These are phyloP conservation scores for Ambastaia sidthimunki DNA, from an alignment of 2,797 vertebrate genomes.

Conservation along the genomic window DNA sequence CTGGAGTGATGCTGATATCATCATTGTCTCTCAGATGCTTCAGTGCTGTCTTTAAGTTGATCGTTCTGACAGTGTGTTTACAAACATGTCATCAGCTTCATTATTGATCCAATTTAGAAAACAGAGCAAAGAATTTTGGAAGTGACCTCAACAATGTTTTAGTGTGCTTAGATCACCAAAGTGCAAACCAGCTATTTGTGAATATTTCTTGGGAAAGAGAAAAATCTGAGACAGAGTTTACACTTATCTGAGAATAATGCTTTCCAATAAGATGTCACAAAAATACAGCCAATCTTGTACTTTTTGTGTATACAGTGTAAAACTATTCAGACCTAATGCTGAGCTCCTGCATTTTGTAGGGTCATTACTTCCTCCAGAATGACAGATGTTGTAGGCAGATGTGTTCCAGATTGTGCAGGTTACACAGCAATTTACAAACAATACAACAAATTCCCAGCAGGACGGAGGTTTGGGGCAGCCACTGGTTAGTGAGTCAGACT, in stretches of 20 bases:
- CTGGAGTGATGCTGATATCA: conserved; percentile 2
- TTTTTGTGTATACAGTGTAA: not conserved
- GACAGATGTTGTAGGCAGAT: not conserved
- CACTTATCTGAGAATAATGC: not conserved
- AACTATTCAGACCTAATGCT: not conserved
- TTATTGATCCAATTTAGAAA: too few species aligned
- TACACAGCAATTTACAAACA: not conserved
- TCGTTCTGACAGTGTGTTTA: not conserved
- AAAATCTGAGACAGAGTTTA: not conserved
- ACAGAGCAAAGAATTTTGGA: too few species aligned
- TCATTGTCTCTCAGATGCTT: not conserved
- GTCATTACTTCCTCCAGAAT: not conserved
- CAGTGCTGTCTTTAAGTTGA: conserved; percentile 1
- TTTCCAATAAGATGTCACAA: not conserved
- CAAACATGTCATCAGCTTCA: conserved; percentile 15
- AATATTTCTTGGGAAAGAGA: too few species aligned
- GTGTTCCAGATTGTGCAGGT: not conserved
- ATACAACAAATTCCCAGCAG: not conserved
- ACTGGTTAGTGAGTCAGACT: too few species aligned
- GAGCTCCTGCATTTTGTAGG: not conserved
- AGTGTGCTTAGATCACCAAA: too few species aligned
- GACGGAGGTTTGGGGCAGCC: not conserved
- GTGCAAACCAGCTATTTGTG: too few species aligned
- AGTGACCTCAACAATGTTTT: too few species aligned
- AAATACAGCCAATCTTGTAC: not conserved